phyloP scores from a whole-genome alignment of 2,797 vertebrate genomes.

The Paedocypris micromegethes region DNA sequence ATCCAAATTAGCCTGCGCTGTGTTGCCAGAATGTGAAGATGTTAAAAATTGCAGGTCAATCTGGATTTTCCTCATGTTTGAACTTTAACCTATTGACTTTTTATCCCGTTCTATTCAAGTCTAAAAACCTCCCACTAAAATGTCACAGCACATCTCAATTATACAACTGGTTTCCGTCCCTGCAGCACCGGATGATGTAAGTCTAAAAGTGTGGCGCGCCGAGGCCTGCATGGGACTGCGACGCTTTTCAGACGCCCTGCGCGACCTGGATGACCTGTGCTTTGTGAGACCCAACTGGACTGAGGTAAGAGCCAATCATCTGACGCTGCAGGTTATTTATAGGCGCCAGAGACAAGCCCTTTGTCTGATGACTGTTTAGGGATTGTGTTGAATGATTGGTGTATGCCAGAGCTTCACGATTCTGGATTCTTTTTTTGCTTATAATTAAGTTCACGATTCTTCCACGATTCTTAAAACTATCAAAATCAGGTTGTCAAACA shows the following conservation, averaged over 20 bases:
- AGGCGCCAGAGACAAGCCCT: background rate
- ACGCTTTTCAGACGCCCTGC: constrained; percentile 64
- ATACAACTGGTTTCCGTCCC: background rate
- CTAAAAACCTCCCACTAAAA: background rate
- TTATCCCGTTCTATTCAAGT: background rate
- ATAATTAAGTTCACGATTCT: background rate
- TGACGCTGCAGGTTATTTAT: constrained; percentile 7
- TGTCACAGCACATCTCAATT: no score
- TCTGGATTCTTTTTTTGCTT: background rate
- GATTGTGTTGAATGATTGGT: background rate
- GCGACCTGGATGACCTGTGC: constrained; percentile 77
- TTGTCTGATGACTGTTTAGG: background rate
- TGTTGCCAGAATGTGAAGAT: no score
- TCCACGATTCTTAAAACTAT: no score
- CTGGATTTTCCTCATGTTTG: no score
- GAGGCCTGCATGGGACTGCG: constrained; percentile 68
- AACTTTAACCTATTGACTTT: background rate
- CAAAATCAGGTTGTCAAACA: no score
- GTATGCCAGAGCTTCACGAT: no score
- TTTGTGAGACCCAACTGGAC: constrained; percentile 69
- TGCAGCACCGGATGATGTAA: constrained; percentile 67
- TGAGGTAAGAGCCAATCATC: constrained; percentile 63
- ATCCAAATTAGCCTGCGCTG: no score
- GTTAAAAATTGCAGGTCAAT: no score
- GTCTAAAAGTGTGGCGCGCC: constrained; percentile 70